These are phyloP conservation scores for Scelioninae gen. 2 DNA, from an alignment of 2,888 invertebrate species.

Conservation along the genomic window DNA sequence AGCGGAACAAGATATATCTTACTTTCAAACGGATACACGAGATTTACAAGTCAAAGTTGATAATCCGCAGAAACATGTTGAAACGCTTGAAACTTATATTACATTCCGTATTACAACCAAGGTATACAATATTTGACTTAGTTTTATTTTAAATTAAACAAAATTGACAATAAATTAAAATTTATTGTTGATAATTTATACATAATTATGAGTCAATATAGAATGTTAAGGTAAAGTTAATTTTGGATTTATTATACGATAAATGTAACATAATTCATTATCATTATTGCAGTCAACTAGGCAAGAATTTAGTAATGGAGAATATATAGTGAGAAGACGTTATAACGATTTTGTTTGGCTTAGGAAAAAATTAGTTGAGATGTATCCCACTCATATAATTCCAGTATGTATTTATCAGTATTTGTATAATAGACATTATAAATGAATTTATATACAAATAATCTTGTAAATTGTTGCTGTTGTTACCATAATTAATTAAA, in stretches of 20 bases:
- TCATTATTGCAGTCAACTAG: conserved; percentile 78
- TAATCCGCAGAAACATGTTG: conserved; percentile 84
- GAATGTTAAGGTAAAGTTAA: no score
- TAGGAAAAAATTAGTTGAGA: conserved; percentile 80
- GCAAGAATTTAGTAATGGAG: conserved; percentile 80
- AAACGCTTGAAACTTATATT: conserved; percentile 83
- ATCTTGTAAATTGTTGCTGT: no score
- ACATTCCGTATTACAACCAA: conserved; percentile 83
- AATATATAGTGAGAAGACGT: conserved; percentile 81
- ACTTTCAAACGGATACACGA: conserved; percentile 77
- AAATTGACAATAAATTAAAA: no score
- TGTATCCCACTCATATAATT: conserved; percentile 81
- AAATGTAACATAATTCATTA: no score
- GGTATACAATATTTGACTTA: conserved; percentile 71
- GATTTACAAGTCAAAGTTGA: conserved; percentile 83
- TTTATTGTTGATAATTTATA: no score
- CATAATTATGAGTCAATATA: no score
- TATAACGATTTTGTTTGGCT: conserved; percentile 86
- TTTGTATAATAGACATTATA: no score
- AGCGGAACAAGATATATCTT: conserved; percentile 78
- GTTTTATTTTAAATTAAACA: not conserved
- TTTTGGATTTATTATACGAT: no score
- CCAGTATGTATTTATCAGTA: no score
- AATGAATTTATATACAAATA: no score
- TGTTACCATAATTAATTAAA: no score